These are phyloP conservation scores for Puntigrus tetrazona DNA, from an alignment of 2,113 vertebrate species.

Conservation along the genomic window DNA sequence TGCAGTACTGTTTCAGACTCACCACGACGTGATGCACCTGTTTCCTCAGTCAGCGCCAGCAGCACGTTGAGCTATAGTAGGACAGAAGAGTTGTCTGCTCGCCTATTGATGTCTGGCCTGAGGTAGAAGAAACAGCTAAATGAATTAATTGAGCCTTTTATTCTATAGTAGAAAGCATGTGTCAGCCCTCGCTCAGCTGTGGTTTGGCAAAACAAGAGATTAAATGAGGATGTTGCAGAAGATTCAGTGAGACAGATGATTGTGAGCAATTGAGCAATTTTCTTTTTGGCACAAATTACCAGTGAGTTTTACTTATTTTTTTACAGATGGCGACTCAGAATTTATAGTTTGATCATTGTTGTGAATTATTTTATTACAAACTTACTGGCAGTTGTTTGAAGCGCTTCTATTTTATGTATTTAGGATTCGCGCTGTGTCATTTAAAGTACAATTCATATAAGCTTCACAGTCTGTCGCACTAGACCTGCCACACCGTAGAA, in stretches of 20 bases:
- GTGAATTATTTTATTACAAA: background rate
- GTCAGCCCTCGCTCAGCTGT: conserved; percentile 58
- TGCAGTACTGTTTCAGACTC: conserved; percentile 19
- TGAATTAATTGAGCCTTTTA: conserved; percentile 68
- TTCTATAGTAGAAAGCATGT: conserved; percentile 63
- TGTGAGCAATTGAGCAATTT: conserved; percentile 22
- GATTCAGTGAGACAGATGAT: conserved; percentile 37
- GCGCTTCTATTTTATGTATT: background rate
- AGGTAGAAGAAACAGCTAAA: conserved; percentile 62
- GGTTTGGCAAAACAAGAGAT: conserved; percentile 58
- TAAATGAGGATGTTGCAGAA: conserved; percentile 34
- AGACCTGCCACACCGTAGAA: conserved; percentile 20
- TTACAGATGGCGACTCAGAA: background rate
- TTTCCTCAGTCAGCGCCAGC: conserved; percentile 53
- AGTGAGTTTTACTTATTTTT: background rate
- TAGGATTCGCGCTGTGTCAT: background rate
- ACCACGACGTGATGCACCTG: conserved; percentile 46
- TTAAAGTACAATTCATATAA: background rate
- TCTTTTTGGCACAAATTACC: background rate
- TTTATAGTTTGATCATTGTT: background rate
- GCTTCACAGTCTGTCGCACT: background rate
- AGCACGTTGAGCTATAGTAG: conserved; percentile 56
- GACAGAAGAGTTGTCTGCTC: conserved; percentile 50
- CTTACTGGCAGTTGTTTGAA: conserved; percentile 1
- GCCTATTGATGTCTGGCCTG: conserved; percentile 54